Evolutionary conservation across 1,140 invertebrate genomes (phyloP).

Genomic region (Drosophila serrata): DNA sequence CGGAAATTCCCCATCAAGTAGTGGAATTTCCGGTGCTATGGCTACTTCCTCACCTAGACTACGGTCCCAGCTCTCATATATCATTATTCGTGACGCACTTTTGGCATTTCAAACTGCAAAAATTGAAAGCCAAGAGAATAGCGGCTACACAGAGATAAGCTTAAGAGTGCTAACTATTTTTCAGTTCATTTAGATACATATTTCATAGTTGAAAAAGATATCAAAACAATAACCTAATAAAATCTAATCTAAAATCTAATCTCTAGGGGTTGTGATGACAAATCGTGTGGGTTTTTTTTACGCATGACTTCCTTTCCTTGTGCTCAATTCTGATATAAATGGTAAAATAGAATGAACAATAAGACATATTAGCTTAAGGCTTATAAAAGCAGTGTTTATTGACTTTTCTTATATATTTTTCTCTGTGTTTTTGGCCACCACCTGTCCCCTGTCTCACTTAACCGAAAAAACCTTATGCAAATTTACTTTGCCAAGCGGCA

Average conservation of each 20-base stretch:
- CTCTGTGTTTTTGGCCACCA: constrained; percentile 1
- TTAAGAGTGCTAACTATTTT: background rate
- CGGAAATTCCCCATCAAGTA: constrained; percentile 31
- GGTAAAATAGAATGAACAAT: background rate
- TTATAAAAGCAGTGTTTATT: no score
- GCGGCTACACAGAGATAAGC: constrained; percentile 4
- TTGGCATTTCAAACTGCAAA: constrained; percentile 39
- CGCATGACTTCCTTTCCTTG: no score
- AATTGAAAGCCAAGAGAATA: constrained; percentile 29
- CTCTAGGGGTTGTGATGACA: background rate
- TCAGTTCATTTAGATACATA: background rate
- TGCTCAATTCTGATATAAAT: background rate
- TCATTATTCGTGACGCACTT: constrained; percentile 37
- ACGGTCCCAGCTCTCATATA: constrained; percentile 14
- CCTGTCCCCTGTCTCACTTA: constrained; percentile 2
- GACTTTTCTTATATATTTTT: constrained; percentile 1
- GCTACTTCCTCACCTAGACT: constrained; percentile 25
- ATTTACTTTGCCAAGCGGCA: constrained; percentile 46
- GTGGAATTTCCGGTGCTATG: constrained; percentile 28
- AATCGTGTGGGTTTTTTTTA: background rate
- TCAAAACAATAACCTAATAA: no score
- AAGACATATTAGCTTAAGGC: background rate
- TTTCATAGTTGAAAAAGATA: background rate
- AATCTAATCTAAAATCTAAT: background rate
- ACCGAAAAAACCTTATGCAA: constrained; percentile 48